Evolutionary conservation across 2,888 invertebrate genomes (phyloP), one percentile per base, ranked within the genome.

Genomic region (Allacma fusca): DNA sequence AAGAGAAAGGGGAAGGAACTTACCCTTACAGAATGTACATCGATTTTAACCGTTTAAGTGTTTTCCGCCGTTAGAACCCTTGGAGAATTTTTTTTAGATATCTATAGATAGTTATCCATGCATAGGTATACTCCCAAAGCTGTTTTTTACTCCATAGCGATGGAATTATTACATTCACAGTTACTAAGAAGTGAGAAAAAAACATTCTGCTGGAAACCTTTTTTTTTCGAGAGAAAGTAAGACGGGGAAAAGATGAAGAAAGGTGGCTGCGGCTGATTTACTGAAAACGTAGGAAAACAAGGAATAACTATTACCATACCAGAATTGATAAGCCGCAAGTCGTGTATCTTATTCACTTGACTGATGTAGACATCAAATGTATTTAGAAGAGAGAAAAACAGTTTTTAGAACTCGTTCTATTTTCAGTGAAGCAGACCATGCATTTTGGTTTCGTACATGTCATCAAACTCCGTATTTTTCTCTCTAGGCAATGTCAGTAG

Each of bases 331-430:
- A 62, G 62, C 62, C 62, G 23, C 62, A 26, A 62, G 62, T 62
- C 62, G 26, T 62, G 62, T 62, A 62, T 62, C 62, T 62, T 62
- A 62, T 62, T 62, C 62, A 62, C 24, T 62, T 62, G 62, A 62
- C 62, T 62, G 62, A 50, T 50, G 50, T 50, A 50, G 50, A 62
- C 62, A 62, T 62, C 26, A 24, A 62, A 62, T 26, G 24, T 62
- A 26, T 62, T 62, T 62, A 7, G 62, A 62, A 62, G 62, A 62
- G 24, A 62, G 62, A 26, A 9, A 62, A 16, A 62, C 5, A 62
- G 62, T 9, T 7, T 7, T n/a, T 9, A 40, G 13, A 40, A 40
- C 40, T 40, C 7, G 5, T 40, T 59, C 59, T 34, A 34, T 9
- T 34, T 9, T 34, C 5, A 4, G 5, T 34, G 5, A 50, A 2